Percentiles rank a stretch among this genome's conserved stretches.
phyloP scores from a whole-genome alignment of 2,113 vertebrate genomes.

The Prunella himalayana region DNA sequence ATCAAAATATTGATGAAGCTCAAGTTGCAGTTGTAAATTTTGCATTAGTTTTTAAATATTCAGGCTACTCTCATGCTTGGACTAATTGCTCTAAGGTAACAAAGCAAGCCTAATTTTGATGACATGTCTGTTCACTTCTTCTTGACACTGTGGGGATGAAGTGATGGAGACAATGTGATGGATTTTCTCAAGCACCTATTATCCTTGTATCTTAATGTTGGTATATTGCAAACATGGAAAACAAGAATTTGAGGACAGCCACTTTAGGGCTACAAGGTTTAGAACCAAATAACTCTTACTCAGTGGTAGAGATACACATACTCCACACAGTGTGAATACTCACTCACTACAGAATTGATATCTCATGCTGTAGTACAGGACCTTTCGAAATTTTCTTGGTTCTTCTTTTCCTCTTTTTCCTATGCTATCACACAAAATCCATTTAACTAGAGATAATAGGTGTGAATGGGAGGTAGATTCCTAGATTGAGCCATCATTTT shows the following conservation, averaged over 20 bases:
- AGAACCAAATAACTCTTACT: background rate
- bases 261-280: background rate
- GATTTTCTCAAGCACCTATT: background rate
- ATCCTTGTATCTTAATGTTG: background rate
- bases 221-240: background rate
- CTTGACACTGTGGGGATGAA: background rate
- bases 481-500: background rate
- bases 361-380: background rate
- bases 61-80: background rate
- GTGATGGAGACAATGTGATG: background rate
- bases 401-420: background rate
- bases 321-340: background rate
- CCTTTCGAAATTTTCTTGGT: background rate
- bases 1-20: background rate
- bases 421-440: background rate
- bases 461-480: background rate
- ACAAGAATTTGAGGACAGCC: background rate
- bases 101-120: constrained; percentile 31
- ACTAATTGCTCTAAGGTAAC: background rate
- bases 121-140: background rate
- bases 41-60: constrained; percentile 27
- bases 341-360: background rate
- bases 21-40: background rate
- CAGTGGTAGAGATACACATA: background rate
- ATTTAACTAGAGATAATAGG: background rate